Evolutionary conservation across 2,797 vertebrate genomes (phyloP).

Genomic region (Danio jaintianensis): DNA sequence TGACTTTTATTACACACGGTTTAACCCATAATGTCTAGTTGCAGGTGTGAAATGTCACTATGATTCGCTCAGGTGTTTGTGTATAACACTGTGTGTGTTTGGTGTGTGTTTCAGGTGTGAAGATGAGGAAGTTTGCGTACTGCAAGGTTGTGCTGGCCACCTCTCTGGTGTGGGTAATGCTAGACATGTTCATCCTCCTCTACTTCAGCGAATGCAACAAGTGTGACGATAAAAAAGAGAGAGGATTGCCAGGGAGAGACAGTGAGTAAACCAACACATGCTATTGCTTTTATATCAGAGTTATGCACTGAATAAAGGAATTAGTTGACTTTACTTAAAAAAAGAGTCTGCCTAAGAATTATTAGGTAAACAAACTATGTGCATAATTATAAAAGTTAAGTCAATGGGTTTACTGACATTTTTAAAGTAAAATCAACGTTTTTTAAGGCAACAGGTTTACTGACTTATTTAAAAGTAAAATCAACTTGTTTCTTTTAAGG

Average conservation of each 20-base stretch:
- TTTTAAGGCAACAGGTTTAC: too few relatives aligned
- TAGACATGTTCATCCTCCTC: constrained; percentile 97
- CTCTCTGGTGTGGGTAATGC: constrained; percentile 98
- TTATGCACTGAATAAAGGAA: too few relatives aligned
- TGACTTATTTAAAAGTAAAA: too few relatives aligned
- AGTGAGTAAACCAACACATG: constrained; percentile 76
- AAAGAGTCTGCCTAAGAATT: too few relatives aligned
- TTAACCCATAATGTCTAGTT: not conserved
- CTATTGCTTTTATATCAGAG: not conserved
- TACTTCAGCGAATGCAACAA: constrained; percentile 94
- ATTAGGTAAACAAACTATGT: too few relatives aligned
- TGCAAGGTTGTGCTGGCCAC: constrained; percentile 99
- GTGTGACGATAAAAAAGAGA: constrained; percentile 93
- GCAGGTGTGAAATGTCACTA: constrained; percentile 18
- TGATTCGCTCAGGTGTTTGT: constrained; percentile 14
- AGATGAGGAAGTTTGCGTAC: constrained; percentile 85
- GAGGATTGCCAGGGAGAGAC: constrained; percentile 90
- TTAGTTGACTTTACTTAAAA: too few relatives aligned
- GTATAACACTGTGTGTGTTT: constrained; percentile 25
- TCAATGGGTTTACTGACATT: too few relatives aligned
- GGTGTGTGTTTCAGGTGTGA: constrained; percentile 54
- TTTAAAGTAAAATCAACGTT: too few relatives aligned
- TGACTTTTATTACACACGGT: not conserved
- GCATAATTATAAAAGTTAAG: too few relatives aligned
- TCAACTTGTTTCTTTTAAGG: too few relatives aligned